Evolutionary conservation across 1,140 invertebrate genomes (phyloP).

Genomic region (Drosophila orosa): DNA sequence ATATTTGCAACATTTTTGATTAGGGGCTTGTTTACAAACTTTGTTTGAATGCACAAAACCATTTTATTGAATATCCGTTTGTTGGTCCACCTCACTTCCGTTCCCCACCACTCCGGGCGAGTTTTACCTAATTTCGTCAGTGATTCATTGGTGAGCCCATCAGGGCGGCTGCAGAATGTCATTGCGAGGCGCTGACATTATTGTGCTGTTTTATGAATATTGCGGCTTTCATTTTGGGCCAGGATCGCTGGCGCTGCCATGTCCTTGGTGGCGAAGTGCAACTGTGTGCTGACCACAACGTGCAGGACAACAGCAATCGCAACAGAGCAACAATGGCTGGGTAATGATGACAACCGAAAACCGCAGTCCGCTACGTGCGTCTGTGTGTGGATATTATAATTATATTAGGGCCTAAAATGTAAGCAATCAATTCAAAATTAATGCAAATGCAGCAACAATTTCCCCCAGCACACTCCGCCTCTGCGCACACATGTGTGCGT

Average conservation of each 20-base stretch:
- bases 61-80: slow-evolving; percentile 43
- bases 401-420: slow-evolving; percentile 79
- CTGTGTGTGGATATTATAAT: slow-evolving; percentile 71
- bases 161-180: slow-evolving; percentile 5
- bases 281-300: slow-evolving; percentile 64
- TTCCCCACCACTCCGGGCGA: not conserved
- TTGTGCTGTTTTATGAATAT: slow-evolving; percentile 51
- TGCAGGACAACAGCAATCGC: slow-evolving; percentile 54
- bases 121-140: slow-evolving; percentile 41
- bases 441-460: slow-evolving; percentile 81
- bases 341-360: slow-evolving; percentile 81
- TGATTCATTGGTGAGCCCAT: slow-evolving; percentile 27
- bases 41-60: slow-evolving; percentile 42
- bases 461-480: slow-evolving; percentile 13
- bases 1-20: slow-evolving; percentile 44
- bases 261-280: slow-evolving; percentile 54
- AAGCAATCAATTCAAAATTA: slow-evolving; percentile 83
- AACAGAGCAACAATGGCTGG: slow-evolving; percentile 63
- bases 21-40: slow-evolving; percentile 36
- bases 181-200: slow-evolving; percentile 28
- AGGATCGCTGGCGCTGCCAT: slow-evolving; percentile 32
- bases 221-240: slow-evolving; percentile 28
- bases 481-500: not conserved
- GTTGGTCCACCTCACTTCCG: not conserved
- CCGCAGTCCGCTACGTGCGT: slow-evolving; percentile 53